Evolutionary conservation across 2,888 invertebrate species (phyloP).

Genomic region (Caenorhabditis plicata): DNA sequence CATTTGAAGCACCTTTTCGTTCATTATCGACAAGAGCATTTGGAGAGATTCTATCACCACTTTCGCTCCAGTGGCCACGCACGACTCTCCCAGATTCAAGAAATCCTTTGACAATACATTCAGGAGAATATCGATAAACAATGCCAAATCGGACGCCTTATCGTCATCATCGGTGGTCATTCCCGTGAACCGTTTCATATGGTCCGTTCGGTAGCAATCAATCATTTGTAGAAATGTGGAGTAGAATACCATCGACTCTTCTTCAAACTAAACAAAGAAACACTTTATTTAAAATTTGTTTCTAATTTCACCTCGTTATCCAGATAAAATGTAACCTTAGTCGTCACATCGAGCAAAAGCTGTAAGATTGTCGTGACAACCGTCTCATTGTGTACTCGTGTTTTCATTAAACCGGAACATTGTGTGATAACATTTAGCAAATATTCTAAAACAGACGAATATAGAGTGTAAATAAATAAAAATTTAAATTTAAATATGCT

Average conservation of each 20-base stretch:
- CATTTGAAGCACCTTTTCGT: constrained; percentile 73
- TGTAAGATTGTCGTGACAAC: constrained; percentile 53
- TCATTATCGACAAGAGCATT: constrained; percentile 77
- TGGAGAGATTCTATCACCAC: constrained; percentile 68
- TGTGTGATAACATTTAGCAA: constrained; percentile 45
- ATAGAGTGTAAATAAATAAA: too few species aligned
- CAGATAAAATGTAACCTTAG: constrained; percentile 47
- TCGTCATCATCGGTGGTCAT: constrained; percentile 40
- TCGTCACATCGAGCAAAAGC: constrained; percentile 49
- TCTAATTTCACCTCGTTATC: constrained; percentile 29
- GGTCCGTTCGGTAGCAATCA: constrained; percentile 36
- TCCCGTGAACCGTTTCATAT: constrained; percentile 27
- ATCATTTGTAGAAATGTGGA: constrained; percentile 34
- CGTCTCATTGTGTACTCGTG: constrained; percentile 36
- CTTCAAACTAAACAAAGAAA: constrained; percentile 11
- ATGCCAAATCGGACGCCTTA: constrained; percentile 65
- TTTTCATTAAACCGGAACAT: constrained; percentile 38
- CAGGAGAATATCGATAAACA: constrained; percentile 78
- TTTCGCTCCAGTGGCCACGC: constrained; percentile 39
- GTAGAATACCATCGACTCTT: constrained; percentile 33
- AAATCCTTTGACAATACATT: constrained; percentile 72
- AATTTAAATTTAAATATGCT: not conserved
- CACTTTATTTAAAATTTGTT: not conserved
- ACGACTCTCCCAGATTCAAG: constrained; percentile 35
- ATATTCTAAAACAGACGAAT: constrained; percentile 44